Evolutionary conservation across 92 coral and sea anemone genomes (phyloP), one percentile per base, ranked within the genome.

Genomic region (Epizoanthus ramosus): DNA sequence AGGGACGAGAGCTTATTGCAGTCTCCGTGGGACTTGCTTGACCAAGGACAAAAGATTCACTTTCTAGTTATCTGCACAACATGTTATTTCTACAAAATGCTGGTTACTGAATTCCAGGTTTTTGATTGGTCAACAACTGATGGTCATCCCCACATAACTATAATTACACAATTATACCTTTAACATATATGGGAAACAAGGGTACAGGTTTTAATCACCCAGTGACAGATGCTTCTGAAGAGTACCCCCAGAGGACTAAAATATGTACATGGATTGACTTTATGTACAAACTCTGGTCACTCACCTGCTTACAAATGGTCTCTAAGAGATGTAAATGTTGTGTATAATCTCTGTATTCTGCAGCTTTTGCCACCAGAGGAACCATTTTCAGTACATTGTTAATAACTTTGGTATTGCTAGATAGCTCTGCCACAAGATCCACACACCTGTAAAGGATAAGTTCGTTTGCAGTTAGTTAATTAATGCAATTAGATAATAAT

Each of bases 251-350:
- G 6, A 8, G 47, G 47, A 41, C 8, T 41, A 41, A 25, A 4
- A 22, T n/a, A n/a, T 13, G 22, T 71, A 23, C 31, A 28, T 28
- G 31, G 31, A 28, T 28, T 28, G 31, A 28, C 31, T 28, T 0
- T 28, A 28, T 28, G 31, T 28, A 28, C 31, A 28, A 12, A 31
- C 4, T 50, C 35, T n/a, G 1, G 43, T 12, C 54, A 21, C 87
- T 60, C 66, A 97, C 99, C 98, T 97, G 97, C 76, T 88, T 90
- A 65, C 99, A 97, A 2, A 94, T 80, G 7, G 98, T 94, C 86
- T 97, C 99, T 77, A 94, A 88, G 17, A 97, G 87, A 73, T 97
- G 98, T 3, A 92, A 86, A 75, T 97, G 98, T 63, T 94, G 98
- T 3, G 99, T 82, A 43, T 97, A 97, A 79, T 94, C 97, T 63